These are phyloP conservation scores for Brenthis daphne DNA, from an alignment of 2,888 invertebrate species.

Conservation along the genomic window DNA sequence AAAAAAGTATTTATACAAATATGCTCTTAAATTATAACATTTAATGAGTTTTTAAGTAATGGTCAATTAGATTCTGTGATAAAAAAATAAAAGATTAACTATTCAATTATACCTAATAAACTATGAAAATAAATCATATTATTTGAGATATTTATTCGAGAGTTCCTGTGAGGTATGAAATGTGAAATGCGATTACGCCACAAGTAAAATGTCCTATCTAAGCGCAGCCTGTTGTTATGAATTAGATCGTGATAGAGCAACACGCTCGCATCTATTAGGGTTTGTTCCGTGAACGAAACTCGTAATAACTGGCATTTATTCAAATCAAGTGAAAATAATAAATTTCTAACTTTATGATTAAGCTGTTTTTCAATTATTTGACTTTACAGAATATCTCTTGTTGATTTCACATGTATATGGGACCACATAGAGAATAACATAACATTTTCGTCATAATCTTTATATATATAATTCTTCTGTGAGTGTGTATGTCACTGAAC, in stretches of 20 bases:
- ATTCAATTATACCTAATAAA: no score
- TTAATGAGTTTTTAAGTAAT: no score
- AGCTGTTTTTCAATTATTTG: background rate
- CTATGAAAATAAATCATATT: background rate
- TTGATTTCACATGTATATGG: no score
- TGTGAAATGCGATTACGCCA: slow-evolving; percentile 2
- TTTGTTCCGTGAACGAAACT: background rate
- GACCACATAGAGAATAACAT: no score
- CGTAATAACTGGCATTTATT: slow-evolving; percentile 8
- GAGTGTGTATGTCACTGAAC: no score
- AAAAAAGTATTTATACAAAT: no score
- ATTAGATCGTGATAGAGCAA: slow-evolving; percentile 22
- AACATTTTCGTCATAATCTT: no score
- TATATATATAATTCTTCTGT: no score
- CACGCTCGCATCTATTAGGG: slow-evolving; percentile 14
- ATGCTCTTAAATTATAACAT: no score
- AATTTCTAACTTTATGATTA: background rate
- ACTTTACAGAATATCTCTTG: background rate
- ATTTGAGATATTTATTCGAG: background rate
- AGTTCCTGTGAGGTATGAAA: slow-evolving; percentile 3
- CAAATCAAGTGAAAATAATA: slow-evolving; percentile 4
- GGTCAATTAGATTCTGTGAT: no score
- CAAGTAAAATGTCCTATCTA: slow-evolving; percentile 6
- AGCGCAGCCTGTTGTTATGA: slow-evolving; percentile 6
- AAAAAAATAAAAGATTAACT: no score